Evolutionary conservation across 2,113 vertebrate species (phyloP).

Genomic region (Gila orcuttii): DNA sequence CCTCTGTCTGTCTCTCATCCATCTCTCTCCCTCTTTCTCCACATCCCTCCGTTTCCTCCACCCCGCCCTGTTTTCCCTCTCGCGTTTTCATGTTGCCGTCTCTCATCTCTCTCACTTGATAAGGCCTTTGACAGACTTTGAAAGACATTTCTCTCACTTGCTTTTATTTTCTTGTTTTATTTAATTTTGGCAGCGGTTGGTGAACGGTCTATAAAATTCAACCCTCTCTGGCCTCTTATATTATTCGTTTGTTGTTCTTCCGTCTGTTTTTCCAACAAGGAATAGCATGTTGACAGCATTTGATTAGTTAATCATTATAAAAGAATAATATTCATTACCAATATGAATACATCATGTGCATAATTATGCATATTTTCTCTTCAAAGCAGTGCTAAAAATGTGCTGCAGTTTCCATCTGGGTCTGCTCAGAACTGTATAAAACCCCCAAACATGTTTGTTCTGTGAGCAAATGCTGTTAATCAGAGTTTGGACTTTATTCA

Average conservation of each 20-base stretch:
- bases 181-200: not conserved
- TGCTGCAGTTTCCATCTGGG: not conserved
- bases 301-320: not conserved
- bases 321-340: not conserved
- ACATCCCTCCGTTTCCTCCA: conserved; percentile 15
- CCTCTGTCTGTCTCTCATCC: conserved; percentile 35
- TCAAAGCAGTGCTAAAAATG: not conserved
- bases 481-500: conserved; percentile 8
- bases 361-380: not conserved
- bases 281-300: not conserved
- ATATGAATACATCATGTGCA: not conserved
- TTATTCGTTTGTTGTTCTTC: not conserved
- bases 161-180: not conserved
- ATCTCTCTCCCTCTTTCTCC: conserved; percentile 25
- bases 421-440: not conserved
- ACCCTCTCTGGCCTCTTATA: not conserved
- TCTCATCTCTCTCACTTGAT: conserved; percentile 17
- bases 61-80: not conserved
- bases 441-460: not conserved
- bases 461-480: not conserved
- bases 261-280: not conserved
- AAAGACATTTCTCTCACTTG: not conserved
- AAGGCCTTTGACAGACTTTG: conserved; percentile 1
- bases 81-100: not conserved
- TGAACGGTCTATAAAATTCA: no score